Evolutionary conservation across 2,113 vertebrate genomes (phyloP), one percentile per base, ranked within the genome.

Genomic region (Chlorodrepanis virens): DNA sequence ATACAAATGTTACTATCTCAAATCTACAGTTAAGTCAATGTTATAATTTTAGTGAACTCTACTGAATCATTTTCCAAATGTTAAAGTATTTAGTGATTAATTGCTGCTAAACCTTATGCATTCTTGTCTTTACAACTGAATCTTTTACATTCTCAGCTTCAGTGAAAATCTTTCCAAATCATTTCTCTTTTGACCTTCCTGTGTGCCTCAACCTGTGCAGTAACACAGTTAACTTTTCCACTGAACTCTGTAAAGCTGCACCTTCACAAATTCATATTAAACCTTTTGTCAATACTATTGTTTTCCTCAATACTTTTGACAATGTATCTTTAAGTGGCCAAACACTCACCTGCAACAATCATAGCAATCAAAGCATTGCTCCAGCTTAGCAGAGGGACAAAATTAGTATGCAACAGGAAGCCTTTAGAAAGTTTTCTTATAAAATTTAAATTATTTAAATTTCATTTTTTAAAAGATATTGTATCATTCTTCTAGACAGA

Each of bases 301-400:
- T 4, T 67, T 42, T 67, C 57, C 24, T 7, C 35, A 57, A 35
- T n/a, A 14, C 12, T 23, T 67, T 42, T 76, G 52, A 11, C 16
- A 42, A 13, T 21, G 9, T 25, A n/a, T 40, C 42, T 56, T 75
- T 29, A 40, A 20, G 19, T 18, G 16, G 31, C 31, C 25, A 21
- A 65, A 24, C 35, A 50, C 8, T 47, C 0, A 0, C 29, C 12
- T 4, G 5, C 60, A 65, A 6, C 20, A 67, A 50, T 14, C 35
- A 35, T 5, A 50, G 29, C 20, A 49, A n/a, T n/a, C 42, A 57
- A 50, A 76, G 16, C 14, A 42, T 14, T 70, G 40, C 35, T 87
- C 14, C 27, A 75, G 5, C 2, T 82, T 42, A 42, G 6, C 14
- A 27, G 2, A 35, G 19, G 5, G 33, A 52, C 35, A 64, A 44